phyloP scores from a whole-genome alignment of 2,113 vertebrate genomes.

The Hemichromis elongatus region DNA sequence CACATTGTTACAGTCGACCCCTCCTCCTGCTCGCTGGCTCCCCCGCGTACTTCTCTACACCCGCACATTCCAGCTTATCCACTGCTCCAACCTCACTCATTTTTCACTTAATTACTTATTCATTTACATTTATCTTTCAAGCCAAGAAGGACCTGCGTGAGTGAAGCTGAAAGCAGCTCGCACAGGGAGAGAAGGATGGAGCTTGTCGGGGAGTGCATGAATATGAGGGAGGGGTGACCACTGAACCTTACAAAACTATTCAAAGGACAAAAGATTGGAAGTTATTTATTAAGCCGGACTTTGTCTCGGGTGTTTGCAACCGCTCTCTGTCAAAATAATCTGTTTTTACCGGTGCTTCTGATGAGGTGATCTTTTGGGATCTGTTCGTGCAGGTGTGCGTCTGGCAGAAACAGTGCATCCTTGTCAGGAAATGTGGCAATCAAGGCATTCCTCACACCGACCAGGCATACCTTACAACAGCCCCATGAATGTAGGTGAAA shows the following conservation, averaged over 20 bases:
- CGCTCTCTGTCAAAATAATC: neutral
- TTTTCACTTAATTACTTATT: slow-evolving; percentile 41
- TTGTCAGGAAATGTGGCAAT: slow-evolving; percentile 29
- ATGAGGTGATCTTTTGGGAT: slow-evolving; percentile 24
- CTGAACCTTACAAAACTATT: neutral
- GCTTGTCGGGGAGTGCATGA: neutral
- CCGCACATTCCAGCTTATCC: slow-evolving; percentile 33
- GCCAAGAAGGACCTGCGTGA: neutral
- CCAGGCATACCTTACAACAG: slow-evolving; percentile 23
- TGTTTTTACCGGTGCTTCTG: neutral
- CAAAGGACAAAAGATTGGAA: slow-evolving; percentile 9
- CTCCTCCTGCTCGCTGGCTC: slow-evolving; percentile 11
- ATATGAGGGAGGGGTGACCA: neutral
- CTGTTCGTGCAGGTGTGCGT: slow-evolving; percentile 40
- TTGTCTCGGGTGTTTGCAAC: neutral
- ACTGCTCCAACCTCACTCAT: slow-evolving; percentile 19
- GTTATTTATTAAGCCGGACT: neutral
- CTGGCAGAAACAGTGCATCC: slow-evolving; percentile 25
- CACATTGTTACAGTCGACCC: slow-evolving; percentile 30
- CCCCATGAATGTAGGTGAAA: slow-evolving; percentile 26
- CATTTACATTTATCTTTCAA: slow-evolving; percentile 29
- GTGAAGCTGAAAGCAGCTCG: neutral
- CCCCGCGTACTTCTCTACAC: neutral
- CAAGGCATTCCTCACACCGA: slow-evolving; percentile 41
- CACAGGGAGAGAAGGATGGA: neutral